Percentiles rank a stretch among this genome's conserved stretches.
phyloP scores from a whole-genome alignment of 23 tunicate species.

The Trididemnum nubilum region DNA sequence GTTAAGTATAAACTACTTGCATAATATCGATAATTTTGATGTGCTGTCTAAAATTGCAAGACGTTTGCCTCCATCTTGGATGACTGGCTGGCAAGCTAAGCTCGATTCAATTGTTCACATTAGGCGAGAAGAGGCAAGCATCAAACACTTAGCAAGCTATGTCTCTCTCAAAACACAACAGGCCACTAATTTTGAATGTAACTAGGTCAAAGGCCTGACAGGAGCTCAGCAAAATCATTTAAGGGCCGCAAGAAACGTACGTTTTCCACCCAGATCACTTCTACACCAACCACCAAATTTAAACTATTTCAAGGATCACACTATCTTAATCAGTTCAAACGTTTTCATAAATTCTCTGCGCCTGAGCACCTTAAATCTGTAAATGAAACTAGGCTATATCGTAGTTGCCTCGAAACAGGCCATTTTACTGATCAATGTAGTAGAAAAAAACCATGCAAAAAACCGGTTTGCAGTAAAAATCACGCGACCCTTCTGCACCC shows the following conservation, averaged over 20 bases:
- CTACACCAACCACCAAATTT: background rate
- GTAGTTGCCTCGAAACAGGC: constrained; percentile 28
- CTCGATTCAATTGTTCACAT: constrained; percentile 3
- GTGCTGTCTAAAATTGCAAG: too few relatives aligned
- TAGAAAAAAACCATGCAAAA: constrained; percentile 34
- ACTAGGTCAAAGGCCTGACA: background rate
- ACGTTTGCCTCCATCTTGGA: too few relatives aligned
- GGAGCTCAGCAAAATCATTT: background rate
- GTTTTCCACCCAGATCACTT: background rate
- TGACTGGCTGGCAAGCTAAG: too few relatives aligned
- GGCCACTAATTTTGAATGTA: background rate
- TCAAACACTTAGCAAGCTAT: constrained; percentile 1
- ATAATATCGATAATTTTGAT: too few relatives aligned
- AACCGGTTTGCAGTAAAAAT: constrained; percentile 31
- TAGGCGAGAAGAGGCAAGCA: constrained; percentile 19
- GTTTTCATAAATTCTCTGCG: background rate
- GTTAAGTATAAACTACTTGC: too few relatives aligned
- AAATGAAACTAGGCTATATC: background rate
- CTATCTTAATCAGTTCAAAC: constrained; percentile 1
- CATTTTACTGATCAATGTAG: constrained; percentile 24
- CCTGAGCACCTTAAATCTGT: background rate
- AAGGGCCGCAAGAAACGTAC: background rate
- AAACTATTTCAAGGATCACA: background rate
- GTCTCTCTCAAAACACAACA: constrained; percentile 19
- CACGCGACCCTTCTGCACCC: constrained; percentile 55